phyloP scores from a whole-genome alignment of 2,888 invertebrate genomes.

The Lasioglossum zephyrum region DNA sequence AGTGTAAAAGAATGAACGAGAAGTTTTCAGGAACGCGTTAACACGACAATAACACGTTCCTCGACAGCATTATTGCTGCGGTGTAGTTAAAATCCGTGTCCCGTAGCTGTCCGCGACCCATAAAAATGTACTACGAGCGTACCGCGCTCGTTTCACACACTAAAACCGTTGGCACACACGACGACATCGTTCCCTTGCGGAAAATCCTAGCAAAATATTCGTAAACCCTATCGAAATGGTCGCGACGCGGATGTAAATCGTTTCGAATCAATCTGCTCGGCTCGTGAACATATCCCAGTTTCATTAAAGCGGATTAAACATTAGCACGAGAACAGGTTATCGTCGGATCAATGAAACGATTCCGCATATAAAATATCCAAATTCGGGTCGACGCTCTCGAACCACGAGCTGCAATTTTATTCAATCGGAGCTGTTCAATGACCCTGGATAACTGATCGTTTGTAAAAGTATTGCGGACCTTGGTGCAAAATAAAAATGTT shows the following conservation, averaged over 20 bases:
- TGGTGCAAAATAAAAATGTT: neutral
- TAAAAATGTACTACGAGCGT: slow-evolving; percentile 39
- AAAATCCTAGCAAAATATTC: neutral
- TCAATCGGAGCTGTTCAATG: neutral
- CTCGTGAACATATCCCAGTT: neutral
- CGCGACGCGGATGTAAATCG: neutral
- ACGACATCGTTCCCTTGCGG: neutral
- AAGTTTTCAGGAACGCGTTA: neutral
- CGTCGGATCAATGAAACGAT: neutral
- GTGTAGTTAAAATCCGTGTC: slow-evolving; percentile 3
- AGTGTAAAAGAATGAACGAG: neutral
- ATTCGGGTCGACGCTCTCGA: neutral
- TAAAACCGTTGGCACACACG: slow-evolving; percentile 26
- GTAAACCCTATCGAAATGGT: neutral
- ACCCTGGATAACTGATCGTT: neutral
- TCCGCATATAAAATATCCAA: neutral
- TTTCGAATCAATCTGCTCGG: neutral
- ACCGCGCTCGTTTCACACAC: neutral
- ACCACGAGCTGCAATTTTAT: neutral
- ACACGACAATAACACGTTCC: neutral
- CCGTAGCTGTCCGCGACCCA: slow-evolving; percentile 23
- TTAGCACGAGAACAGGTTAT: neutral
- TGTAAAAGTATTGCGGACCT: neutral
- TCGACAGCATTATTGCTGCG: slow-evolving; percentile 25
- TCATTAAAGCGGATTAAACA: neutral